These are phyloP conservation scores for Acromyrmex heyeri DNA, from an alignment of 1,140 invertebrate genomes.

Conservation along the genomic window DNA sequence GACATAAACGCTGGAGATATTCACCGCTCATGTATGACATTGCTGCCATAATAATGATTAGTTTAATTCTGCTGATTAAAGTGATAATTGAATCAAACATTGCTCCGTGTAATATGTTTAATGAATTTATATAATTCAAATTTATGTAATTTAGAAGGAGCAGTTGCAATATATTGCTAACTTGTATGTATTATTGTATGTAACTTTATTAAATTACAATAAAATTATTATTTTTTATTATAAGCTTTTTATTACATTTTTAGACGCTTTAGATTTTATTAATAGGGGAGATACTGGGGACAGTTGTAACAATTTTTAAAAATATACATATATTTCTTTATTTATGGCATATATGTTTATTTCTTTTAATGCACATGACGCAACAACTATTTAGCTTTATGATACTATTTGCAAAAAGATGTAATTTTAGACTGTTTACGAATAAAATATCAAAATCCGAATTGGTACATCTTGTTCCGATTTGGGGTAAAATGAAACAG, in stretches of 20 bases:
- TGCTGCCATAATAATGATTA: slow-evolving; percentile 60
- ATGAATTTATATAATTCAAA: background rate
- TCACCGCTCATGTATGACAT: slow-evolving; percentile 50
- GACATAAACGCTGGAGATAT: slow-evolving; percentile 76
- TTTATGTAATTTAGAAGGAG: background rate
- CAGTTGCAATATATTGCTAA: background rate
- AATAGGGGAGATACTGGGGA: background rate
- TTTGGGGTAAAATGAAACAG: too few relatives aligned
- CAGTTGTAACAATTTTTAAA: too few relatives aligned
- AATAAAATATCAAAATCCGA: too few relatives aligned
- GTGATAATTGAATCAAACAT: slow-evolving; percentile 12
- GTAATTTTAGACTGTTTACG: too few relatives aligned
- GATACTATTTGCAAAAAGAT: too few relatives aligned
- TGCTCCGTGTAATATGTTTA: background rate
- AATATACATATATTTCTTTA: too few relatives aligned
- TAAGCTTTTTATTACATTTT: background rate
- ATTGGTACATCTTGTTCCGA: too few relatives aligned
- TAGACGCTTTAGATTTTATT: background rate
- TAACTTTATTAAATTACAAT: background rate
- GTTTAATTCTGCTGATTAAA: slow-evolving; percentile 77
- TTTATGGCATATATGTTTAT: too few relatives aligned
- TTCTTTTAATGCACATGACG: too few relatives aligned
- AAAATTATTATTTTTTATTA: background rate
- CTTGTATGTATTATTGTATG: background rate
- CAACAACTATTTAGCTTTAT: too few relatives aligned